Conservation (phyloP, 2,797 vertebrate genomes). For the Okamejei kenojei region DNA sequence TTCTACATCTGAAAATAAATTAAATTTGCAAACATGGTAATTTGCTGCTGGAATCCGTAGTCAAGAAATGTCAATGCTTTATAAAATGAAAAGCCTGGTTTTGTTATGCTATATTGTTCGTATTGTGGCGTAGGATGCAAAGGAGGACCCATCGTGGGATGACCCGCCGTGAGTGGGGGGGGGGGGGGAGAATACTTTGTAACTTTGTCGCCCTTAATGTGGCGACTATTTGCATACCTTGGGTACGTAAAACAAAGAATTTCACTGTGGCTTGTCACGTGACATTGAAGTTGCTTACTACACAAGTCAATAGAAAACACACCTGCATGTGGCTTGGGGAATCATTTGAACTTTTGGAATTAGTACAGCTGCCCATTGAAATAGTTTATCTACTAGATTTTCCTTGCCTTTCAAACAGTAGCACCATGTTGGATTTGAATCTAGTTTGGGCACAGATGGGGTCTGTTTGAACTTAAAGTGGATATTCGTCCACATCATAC, state of each 20-base stretch:
- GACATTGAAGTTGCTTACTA: no score
- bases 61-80: background rate
- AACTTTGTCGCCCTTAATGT: no score
- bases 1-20: background rate
- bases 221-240: no score
- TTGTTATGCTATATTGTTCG: no score
- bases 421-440: background rate
- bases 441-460: background rate
- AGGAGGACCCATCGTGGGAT: no score
- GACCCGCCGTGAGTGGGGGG: no score
- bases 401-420: background rate
- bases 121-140: no score
- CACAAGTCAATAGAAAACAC: background rate
- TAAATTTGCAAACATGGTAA: background rate
- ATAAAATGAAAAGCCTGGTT: background rate
- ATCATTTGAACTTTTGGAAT: background rate
- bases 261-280: no score
- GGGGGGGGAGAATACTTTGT: no score
- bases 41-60: background rate
- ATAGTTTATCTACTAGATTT: background rate
- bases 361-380: background rate
- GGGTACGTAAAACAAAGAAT: no score
- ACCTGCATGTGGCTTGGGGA: background rate
- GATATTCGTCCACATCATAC: background rate
- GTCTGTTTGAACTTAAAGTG: background rate